phyloP scores from a whole-genome alignment of 2,888 invertebrate genomes.

The Blastobasis adustella region DNA sequence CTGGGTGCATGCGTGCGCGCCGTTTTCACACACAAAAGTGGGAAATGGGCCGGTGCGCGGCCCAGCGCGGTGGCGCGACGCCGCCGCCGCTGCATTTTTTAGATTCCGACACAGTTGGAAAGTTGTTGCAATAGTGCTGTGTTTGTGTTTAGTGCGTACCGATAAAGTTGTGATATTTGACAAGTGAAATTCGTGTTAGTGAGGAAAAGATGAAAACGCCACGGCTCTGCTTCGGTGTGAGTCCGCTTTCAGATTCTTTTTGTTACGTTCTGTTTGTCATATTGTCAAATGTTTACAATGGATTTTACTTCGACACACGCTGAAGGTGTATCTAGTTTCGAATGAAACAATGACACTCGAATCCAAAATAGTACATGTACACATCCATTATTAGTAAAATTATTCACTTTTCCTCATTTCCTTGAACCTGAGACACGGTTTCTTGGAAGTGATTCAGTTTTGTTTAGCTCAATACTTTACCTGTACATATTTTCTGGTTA shows the following conservation, averaged over 20 bases:
- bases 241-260: constrained; percentile 16
- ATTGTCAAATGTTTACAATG: too few species aligned
- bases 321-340: too few species aligned
- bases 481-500: too few species aligned
- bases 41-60: constrained; percentile 31
- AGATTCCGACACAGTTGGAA: constrained; percentile 49
- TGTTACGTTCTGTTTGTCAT: too few species aligned
- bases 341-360: too few species aligned
- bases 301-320: too few species aligned
- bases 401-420: too few species aligned
- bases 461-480: too few species aligned
- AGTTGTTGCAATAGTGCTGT: constrained; percentile 41
- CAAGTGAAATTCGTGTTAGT: constrained; percentile 21
- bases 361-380: too few species aligned
- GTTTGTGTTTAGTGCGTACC: constrained; percentile 27
- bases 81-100: constrained; percentile 40
- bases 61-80: constrained; percentile 32
- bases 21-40: constrained; percentile 24
- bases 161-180: constrained; percentile 21
- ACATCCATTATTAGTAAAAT: too few species aligned
- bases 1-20: constrained; percentile 19
- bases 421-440: too few species aligned
- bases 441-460: too few species aligned
- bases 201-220: constrained; percentile 32
- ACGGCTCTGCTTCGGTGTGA: constrained; percentile 30